Conservation (phyloP, 2,797 vertebrate species). For the Oceanodroma leucorhoa region DNA sequence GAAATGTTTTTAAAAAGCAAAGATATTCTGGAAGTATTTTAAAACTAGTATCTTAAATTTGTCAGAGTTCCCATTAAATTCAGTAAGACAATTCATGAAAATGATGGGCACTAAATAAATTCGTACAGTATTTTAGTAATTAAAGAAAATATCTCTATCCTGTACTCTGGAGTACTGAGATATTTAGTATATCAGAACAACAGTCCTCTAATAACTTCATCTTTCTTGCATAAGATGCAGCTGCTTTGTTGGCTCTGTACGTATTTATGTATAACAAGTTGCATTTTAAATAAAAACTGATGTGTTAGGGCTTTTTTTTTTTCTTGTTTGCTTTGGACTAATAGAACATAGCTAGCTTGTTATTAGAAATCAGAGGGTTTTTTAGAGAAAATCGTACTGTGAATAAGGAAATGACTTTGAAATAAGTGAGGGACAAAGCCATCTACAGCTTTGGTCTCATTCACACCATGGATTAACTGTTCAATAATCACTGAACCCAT, state of each 20-base stretch:
- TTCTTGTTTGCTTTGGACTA: constrained; percentile 55
- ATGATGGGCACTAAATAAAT: background rate
- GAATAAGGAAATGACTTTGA: background rate
- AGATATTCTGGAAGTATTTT: background rate
- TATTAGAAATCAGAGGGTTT: constrained; percentile 32
- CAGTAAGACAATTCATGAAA: background rate
- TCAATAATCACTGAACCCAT: background rate
- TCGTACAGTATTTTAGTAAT: background rate
- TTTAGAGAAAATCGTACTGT: constrained; percentile 9
- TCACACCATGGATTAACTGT: background rate
- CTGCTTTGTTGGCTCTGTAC: background rate
- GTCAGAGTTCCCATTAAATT: background rate
- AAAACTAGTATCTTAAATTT: background rate
- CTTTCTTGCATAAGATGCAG: background rate
- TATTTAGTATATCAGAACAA: background rate
- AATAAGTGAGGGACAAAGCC: background rate
- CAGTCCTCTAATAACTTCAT: background rate
- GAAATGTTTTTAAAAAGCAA: background rate
- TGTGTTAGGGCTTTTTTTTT: background rate
- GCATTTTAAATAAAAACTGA: background rate
- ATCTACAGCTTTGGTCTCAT: background rate
- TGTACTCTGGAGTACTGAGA: background rate
- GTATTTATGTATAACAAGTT: background rate
- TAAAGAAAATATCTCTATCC: background rate
- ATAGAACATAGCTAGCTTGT: constrained; percentile 9